These are phyloP conservation scores for Pherbina coryleti DNA, from an alignment of 2,888 invertebrate genomes.

Conservation along the genomic window DNA sequence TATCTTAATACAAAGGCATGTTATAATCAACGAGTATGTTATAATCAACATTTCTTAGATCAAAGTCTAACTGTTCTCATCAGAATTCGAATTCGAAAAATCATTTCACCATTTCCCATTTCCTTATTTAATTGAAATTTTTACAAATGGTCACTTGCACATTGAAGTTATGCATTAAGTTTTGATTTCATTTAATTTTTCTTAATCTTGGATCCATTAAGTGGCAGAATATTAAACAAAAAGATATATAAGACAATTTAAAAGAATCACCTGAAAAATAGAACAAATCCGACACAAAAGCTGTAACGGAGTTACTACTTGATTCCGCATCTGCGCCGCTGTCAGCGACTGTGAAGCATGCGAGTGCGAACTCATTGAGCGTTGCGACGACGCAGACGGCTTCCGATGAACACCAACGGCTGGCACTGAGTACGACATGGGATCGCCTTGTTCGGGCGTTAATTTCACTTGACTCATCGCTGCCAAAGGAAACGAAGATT, in stretches of 20 bases:
- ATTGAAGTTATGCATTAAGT: no score
- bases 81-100: no score
- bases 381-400: conserved; percentile 60
- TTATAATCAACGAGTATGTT: no score
- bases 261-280: conserved; percentile 57
- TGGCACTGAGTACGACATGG: conserved; percentile 9
- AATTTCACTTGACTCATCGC: neutral
- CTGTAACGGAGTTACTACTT: conserved; percentile 55
- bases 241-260: neutral
- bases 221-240: no score
- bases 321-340: conserved; percentile 53
- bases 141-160: no score
- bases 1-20: no score
- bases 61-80: no score
- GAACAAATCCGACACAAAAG: conserved; percentile 58
- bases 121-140: no score
- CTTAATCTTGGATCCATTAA: neutral
- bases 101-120: no score
- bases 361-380: conserved; percentile 57
- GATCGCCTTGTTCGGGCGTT: neutral
- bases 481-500: neutral
- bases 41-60: no score
- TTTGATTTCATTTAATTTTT: no score
- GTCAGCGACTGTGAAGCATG: conserved; percentile 36
- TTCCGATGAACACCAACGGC: conserved; percentile 55